These are phyloP conservation scores for Anoplolepis gracilipes DNA, from an alignment of 1,140 invertebrate genomes.

Conservation along the genomic window DNA sequence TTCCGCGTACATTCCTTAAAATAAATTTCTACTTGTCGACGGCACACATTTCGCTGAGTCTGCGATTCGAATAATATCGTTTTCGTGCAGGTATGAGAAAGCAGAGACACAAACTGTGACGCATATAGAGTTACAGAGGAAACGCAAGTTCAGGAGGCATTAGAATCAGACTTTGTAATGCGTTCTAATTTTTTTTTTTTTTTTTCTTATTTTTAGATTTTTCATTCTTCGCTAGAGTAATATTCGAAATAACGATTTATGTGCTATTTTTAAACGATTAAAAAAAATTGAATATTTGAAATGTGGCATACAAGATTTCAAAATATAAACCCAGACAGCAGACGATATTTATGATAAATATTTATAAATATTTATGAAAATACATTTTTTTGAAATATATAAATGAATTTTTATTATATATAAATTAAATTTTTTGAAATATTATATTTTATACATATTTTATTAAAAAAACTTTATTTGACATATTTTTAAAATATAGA, in stretches of 20 bases:
- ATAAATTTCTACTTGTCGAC: conserved; percentile 43
- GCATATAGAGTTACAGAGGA: conserved; percentile 77
- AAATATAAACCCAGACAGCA: too few relatives aligned
- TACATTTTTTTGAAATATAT: too few relatives aligned
- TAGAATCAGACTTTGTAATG: not conserved
- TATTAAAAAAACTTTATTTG: too few relatives aligned
- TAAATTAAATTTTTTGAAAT: too few relatives aligned
- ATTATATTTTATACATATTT: too few relatives aligned
- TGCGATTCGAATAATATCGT: conserved; percentile 71
- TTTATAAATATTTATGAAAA: too few relatives aligned
- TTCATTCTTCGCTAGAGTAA: too few relatives aligned
- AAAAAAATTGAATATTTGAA: too few relatives aligned
- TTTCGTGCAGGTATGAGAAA: conserved; percentile 77
- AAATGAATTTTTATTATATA: too few relatives aligned
- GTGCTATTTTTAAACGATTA: not conserved
- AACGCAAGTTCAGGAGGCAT: conserved; percentile 42
- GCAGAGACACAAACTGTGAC: conserved; percentile 77
- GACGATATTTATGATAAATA: too few relatives aligned
- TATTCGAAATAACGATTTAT: not conserved
- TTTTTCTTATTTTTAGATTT: conserved; percentile 45
- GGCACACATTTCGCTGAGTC: conserved; percentile 66
- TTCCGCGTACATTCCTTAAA: not conserved
- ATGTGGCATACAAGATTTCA: not conserved
- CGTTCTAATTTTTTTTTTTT: not conserved
- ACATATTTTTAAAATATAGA: too few relatives aligned